Evolutionary conservation across 64 coral and sea anemone species (phyloP), one percentile per base, ranked within the genome.

Genomic region (Porites australiensis): DNA sequence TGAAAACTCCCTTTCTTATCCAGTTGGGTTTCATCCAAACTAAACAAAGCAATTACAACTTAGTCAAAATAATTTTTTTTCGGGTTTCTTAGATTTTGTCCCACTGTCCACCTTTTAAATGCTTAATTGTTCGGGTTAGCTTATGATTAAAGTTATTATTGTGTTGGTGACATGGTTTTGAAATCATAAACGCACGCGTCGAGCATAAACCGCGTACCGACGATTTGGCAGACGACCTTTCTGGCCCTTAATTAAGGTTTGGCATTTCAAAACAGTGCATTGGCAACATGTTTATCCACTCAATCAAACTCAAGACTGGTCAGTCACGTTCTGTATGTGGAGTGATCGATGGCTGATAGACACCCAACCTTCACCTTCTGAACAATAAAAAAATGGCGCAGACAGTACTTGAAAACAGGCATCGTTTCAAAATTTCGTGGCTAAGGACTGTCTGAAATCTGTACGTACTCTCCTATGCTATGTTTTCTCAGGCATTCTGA

Each of bases 21-120:
- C 43, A 67, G 14, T 65, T 83, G 79, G 79, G 60, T 64, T 45
- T 43, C 13, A 13, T 83, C 79, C 79, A 83, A 64, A 66, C 61
- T 18, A 64, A 65, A 83, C 61, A 83, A 47, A 43, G 48, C 72
- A 27, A 4, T 44, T 47, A 46, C 47, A 78, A 47, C 44, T 3
- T 65, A 49, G 5, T 8, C 15, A 9, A 44, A 7, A 8, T 21
- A 50, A 18, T 44, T 12, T 65, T 16, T 43, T 66, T 9, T 47
- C 27, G 4, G 13, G 61, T 18, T 37, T 37, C 27, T 37, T 37
- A 37, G 27, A 37, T 37, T 37, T 37, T 37, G 27, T 37, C 27
- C 27, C 27, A 37, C 27, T 37, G 27, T 37, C 44, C 69, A 47
- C 27, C 4, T 50, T 20, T 8, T 6, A 57, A 44, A 60, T 3